These are phyloP conservation scores for Knipowitschia caucasica DNA, from an alignment of 2,797 vertebrate species.

Conservation along the genomic window DNA sequence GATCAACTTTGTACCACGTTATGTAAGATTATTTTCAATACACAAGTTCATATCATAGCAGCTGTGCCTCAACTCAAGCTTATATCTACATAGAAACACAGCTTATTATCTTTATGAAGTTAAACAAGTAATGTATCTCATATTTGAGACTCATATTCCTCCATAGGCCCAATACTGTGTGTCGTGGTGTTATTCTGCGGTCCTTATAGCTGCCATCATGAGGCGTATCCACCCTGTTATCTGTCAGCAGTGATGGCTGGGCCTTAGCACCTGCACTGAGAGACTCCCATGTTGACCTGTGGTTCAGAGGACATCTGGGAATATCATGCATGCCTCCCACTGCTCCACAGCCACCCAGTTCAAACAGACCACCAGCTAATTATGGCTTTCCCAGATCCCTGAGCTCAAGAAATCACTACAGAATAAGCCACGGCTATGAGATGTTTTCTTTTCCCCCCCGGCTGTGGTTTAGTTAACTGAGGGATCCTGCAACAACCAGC, in stretches of 20 bases:
- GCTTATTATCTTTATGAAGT: too few relatives aligned
- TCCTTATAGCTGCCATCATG: constrained; percentile 22
- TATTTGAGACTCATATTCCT: neutral
- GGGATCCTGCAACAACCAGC: constrained; percentile 48
- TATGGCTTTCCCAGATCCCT: constrained; percentile 78
- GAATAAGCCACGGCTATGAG: constrained; percentile 47
- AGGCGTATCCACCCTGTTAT: constrained; percentile 17
- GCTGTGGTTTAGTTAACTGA: constrained; percentile 50
- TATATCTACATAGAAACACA: too few relatives aligned
- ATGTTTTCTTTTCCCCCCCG: constrained; percentile 61
- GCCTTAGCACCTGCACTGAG: constrained; percentile 78
- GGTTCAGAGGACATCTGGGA: constrained; percentile 91
- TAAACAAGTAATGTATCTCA: too few relatives aligned
- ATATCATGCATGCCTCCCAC: constrained; percentile 89
- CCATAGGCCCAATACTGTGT: neutral
- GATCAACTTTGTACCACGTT: too few relatives aligned
- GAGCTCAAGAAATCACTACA: constrained; percentile 59
- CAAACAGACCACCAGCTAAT: constrained; percentile 82
- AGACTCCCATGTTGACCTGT: constrained; percentile 81
- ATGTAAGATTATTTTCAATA: too few relatives aligned
- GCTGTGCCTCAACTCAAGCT: too few relatives aligned
- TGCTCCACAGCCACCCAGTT: constrained; percentile 87
- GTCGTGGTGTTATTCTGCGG: constrained; percentile 3
- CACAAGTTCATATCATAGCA: too few relatives aligned
- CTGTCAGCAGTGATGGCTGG: constrained; percentile 45